Percentiles rank a stretch among this genome's conserved stretches.
Conservation (phyloP, 1,140 invertebrate genomes). For the Pogonus chalceus region DNA sequence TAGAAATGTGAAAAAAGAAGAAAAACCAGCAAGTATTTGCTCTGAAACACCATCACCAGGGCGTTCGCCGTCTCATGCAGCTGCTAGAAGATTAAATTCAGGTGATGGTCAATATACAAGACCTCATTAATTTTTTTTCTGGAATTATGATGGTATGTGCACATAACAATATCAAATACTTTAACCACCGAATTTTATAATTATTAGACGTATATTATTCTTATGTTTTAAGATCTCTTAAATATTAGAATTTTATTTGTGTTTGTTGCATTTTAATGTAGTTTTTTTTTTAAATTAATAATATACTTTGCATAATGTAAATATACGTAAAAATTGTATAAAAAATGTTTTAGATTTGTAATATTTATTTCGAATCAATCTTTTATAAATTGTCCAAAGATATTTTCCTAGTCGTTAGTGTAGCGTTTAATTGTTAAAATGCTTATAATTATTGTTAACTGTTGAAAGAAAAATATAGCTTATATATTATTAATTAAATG, state of each 20-base stretch:
- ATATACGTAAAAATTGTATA: too few relatives aligned
- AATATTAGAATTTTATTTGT: too few relatives aligned
- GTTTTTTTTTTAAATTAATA: too few relatives aligned
- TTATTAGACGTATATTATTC: too few relatives aligned
- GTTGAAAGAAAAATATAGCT: neutral
- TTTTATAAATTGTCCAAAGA: slow-evolving; percentile 2
- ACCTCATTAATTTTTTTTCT: slow-evolving; percentile 25
- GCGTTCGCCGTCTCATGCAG: slow-evolving; percentile 1
- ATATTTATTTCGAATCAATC: too few relatives aligned
- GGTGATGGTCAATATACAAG: slow-evolving; percentile 24
- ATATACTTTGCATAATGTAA: too few relatives aligned
- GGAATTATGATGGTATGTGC: too few relatives aligned
- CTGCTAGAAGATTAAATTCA: slow-evolving; percentile 18
- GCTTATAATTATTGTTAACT: neutral
- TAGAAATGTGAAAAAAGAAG: slow-evolving; percentile 29
- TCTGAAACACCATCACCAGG: slow-evolving; percentile 1
- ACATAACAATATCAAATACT: too few relatives aligned
- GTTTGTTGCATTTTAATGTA: too few relatives aligned
- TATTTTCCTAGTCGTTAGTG: neutral
- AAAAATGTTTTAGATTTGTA: too few relatives aligned
- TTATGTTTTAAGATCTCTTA: too few relatives aligned
- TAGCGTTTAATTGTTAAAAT: neutral
- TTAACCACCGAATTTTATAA: too few relatives aligned
- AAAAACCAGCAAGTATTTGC: neutral
- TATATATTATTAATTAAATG: neutral